Evolutionary conservation across 2,888 invertebrate species (phyloP), one percentile per base, ranked within the genome.

Genomic region (Metalampra italica): DNA sequence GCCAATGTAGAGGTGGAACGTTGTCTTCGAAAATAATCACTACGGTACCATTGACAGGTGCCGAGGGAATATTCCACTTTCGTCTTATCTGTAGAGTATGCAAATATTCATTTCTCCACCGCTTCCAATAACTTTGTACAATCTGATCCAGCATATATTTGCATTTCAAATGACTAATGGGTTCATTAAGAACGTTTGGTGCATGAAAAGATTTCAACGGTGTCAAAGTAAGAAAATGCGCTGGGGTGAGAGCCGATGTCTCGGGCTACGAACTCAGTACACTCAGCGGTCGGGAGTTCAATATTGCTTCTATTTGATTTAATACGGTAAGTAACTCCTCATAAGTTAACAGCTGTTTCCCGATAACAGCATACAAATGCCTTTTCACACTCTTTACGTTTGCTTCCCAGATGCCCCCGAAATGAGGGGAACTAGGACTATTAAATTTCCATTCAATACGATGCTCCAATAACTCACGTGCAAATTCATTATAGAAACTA

Each of bases 171-270:
- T 47, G 14, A 32, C 45, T 9, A 9, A 7, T 2, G 1, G 9
- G 12, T 2, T 49, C 42, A 0, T 43, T 38, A 0, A 30, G 8
- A 0, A 56, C 8, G 0, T 50, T 47, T 1, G 40, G 1, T 0
- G 50, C 46, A 7, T 57, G 57, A 3, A 56, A 44, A 14, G 29
- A 52, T 3, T 14, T 14, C 5, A 57, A 38, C 2, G 56, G 50
- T 1, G 37, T 34, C 0, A 38, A 34, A 4, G 32, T 47, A 2
- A 60, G 37, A 47, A 60, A 57, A 44, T 57, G 56, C 1, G 47
- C 44, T 0, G 57, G 57, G 4, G 57, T 56, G 3, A 58, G 9
- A 1, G 29, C 47, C 15, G 3, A n/a, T 7, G 14, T 14, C 8
- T 40, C 22, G 1, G 46, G 50, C 44, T 50, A 47, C 7, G 14